These are phyloP conservation scores for Emydura subglobosa DNA, from an alignment of 2,113 vertebrate species.

Conservation along the genomic window DNA sequence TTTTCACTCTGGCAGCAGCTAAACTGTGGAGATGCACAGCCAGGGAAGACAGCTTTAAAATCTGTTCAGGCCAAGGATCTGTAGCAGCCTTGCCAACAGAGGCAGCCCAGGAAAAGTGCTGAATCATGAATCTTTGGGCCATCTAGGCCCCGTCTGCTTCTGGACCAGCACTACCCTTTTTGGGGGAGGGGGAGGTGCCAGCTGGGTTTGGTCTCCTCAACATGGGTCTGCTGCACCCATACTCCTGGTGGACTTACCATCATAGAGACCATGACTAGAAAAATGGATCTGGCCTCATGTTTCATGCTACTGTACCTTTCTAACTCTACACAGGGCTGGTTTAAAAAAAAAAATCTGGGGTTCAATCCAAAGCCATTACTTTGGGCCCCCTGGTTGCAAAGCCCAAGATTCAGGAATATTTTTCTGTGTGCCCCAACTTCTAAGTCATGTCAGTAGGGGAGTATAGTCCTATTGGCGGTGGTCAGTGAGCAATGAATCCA, in stretches of 20 bases:
- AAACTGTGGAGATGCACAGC: conserved; percentile 59
- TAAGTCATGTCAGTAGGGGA: neutral
- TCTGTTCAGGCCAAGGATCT: neutral
- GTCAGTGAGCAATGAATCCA: neutral
- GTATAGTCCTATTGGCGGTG: accelerated
- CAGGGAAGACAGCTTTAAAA: conserved; percentile 18
- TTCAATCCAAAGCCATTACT: neutral
- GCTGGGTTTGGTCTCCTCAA: neutral
- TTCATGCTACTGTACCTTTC: neutral
- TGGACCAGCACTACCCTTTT: neutral
- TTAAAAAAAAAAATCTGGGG: neutral
- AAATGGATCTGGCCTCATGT: neutral
- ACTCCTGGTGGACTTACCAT: neutral
- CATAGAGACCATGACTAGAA: neutral
- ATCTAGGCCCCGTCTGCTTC: conserved; percentile 43
- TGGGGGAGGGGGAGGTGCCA: neutral
- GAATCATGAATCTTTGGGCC: conserved; percentile 35
- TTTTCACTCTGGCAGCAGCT: conserved; percentile 57
- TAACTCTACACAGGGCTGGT: neutral
- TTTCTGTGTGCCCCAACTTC: neutral
- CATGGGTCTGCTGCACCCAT: accelerated
- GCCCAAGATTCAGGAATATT: neutral
- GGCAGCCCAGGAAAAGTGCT: conserved; percentile 45
- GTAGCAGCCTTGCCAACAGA: conserved; percentile 43
- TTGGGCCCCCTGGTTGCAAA: neutral